Conservation (phyloP, 2,113 vertebrate genomes). For the Camelus bactrianus region DNA sequence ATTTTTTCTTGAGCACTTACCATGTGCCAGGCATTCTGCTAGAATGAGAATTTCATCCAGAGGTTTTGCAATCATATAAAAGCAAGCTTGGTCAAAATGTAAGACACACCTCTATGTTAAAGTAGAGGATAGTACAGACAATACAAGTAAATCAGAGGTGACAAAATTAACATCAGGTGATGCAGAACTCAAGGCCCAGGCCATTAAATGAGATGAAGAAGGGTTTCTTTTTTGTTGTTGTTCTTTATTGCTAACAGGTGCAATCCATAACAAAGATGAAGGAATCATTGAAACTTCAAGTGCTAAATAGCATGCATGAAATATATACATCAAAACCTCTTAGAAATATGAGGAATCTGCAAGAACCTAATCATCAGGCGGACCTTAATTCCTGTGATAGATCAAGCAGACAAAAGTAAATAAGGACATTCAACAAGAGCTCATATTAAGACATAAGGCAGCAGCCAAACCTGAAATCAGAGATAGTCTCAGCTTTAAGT, state of each 20-base stretch:
- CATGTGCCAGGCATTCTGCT: not conserved
- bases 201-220: conserved; percentile 21
- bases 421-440: conserved; percentile 11
- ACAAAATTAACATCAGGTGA: conserved; percentile 20
- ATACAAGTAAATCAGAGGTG: not conserved
- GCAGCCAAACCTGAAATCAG: conserved; percentile 54
- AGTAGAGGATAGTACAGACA: not conserved
- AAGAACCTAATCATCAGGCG: not conserved
- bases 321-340: not conserved
- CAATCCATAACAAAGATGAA: conserved; percentile 34
- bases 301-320: conserved; percentile 19
- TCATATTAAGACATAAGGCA: conserved; percentile 48
- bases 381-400: conserved; percentile 32
- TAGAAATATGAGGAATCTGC: conserved; percentile 36
- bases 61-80: not conserved
- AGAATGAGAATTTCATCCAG: conserved; percentile 36
- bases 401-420: conserved; percentile 57
- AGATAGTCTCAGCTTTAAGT: conserved; percentile 52
- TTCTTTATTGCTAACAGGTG: not conserved
- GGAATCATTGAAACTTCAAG: conserved; percentile 8
- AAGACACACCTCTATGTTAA: not conserved
- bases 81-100: not conserved
- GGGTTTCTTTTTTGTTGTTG: not conserved
- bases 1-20: conserved; percentile 45
- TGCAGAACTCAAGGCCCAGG: conserved; percentile 44